Evolutionary conservation across 2,113 vertebrate genomes (phyloP).

Genomic region (Emberiza fucata): DNA sequence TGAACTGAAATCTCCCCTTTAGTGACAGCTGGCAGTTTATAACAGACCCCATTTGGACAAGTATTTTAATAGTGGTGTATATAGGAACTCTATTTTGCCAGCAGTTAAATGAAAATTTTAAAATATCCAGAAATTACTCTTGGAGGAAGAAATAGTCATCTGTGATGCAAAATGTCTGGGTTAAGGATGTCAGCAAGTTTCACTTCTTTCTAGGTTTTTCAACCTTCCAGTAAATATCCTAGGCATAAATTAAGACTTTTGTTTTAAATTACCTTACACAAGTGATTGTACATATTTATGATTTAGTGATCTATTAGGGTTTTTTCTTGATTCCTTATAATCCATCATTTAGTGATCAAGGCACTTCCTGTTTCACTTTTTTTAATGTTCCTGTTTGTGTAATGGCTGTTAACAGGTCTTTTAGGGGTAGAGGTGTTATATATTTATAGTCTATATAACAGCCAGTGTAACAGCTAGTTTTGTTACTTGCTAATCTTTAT

Average conservation of each 20-base stretch:
- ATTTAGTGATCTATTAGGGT: not conserved
- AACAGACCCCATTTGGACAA: not conserved
- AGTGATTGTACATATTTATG: not conserved
- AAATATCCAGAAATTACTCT: not conserved
- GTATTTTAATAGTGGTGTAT: not conserved
- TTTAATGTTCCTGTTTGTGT: not conserved
- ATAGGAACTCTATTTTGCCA: not conserved
- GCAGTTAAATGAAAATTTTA: not conserved
- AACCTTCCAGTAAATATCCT: not conserved
- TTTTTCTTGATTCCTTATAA: not conserved
- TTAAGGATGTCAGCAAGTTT: not conserved
- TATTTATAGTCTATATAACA: not conserved
- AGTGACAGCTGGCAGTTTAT: not conserved
- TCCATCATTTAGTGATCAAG: not conserved
- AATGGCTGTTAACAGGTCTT: not conserved
- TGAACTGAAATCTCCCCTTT: not conserved
- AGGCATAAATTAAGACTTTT: not conserved
- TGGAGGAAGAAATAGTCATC: not conserved
- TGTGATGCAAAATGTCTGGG: not conserved
- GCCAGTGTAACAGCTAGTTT: not conserved
- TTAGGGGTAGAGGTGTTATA: not conserved
- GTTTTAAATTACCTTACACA: not conserved
- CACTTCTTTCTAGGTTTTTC: not conserved
- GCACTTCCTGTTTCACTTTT: not conserved
- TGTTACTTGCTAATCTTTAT: not conserved